Evolutionary conservation across 2,113 vertebrate genomes (phyloP), one percentile per base, ranked within the genome.

Genomic region (Aramus guarauna): DNA sequence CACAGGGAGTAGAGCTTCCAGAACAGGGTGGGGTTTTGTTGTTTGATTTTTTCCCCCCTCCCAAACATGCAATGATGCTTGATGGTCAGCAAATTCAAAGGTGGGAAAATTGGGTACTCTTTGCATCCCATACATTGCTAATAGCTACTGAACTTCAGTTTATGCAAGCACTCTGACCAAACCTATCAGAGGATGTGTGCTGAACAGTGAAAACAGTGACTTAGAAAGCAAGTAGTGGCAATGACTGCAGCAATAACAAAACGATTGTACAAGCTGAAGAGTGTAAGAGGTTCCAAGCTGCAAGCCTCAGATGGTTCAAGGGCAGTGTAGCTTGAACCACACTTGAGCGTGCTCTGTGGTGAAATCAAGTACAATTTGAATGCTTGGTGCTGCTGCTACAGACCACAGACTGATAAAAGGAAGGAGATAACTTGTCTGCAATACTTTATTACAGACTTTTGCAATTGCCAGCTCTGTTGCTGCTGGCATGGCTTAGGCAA

Each of bases 361-460:
- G 74, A 94, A 93, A 93, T 52, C 59, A 93, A 91, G 67, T 78
- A 86, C 45, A 82, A 37, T 94, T 75, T 93, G 88, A 96, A 95
- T 85, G 89, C 30, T 91, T 89, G 67, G 52, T 95, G 59, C 47
- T 95, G 59, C 47, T 95, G 77, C 75, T 87, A 53, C 30, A 83
- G 76, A 18, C 27, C 88, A 86, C 52, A 94, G 72, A 39, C 37
- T 37, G 64, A 73, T 81, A 67, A 90, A 82, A 88, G 45, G 23
- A 95, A 73, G 21, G 52, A 92, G 66, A 85, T 82, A 77, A 90
- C 77, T 92, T 76, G 62, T 71, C 62, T 94, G 68, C 53, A 85
- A 60, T 62, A 85, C 45, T 80, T 80, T 86, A 85, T 92, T 95
- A 82, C 66, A 82, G 77, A 62, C 32, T 85, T 94, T 91, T 82